Percentiles rank a stretch among this genome's conserved stretches.
Evolutionary conservation across 2,113 vertebrate genomes (phyloP).

Genomic region (Grus americana): DNA sequence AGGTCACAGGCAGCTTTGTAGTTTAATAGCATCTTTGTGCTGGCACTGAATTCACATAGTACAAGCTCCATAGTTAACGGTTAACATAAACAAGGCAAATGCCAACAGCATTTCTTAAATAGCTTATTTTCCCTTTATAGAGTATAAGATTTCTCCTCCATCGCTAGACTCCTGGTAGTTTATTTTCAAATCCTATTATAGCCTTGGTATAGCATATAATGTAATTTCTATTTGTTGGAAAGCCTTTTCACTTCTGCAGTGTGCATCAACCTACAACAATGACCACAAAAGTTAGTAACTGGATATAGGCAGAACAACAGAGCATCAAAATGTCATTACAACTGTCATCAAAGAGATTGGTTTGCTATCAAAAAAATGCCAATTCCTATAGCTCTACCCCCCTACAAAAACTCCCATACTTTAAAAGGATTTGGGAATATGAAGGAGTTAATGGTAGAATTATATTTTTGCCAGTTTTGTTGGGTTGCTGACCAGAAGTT

Average conservation of each 20-base stretch:
- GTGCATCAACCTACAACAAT: neutral
- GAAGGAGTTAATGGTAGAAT: neutral
- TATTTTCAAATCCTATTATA: neutral
- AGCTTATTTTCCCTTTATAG: neutral
- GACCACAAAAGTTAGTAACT: neutral
- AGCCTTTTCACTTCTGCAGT: neutral
- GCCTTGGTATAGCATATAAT: neutral
- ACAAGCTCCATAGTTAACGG: fast-evolving
- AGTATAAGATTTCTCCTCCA: neutral
- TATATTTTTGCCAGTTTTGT: neutral
- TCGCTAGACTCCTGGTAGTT: neutral
- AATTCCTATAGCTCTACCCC: neutral
- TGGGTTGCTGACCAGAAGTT: neutral
- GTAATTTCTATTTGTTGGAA: neutral
- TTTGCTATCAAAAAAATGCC: neutral
- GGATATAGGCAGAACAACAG: neutral
- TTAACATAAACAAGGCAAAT: neutral
- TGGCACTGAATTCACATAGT: neutral
- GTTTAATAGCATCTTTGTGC: neutral
- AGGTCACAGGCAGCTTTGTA: neutral
- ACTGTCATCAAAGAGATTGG: neutral
- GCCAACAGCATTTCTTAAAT: neutral
- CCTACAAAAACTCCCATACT: neutral
- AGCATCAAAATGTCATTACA: neutral
- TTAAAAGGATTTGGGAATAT: neutral